phyloP scores from a whole-genome alignment of 2,888 invertebrate species.

The Octodonta nipae region DNA sequence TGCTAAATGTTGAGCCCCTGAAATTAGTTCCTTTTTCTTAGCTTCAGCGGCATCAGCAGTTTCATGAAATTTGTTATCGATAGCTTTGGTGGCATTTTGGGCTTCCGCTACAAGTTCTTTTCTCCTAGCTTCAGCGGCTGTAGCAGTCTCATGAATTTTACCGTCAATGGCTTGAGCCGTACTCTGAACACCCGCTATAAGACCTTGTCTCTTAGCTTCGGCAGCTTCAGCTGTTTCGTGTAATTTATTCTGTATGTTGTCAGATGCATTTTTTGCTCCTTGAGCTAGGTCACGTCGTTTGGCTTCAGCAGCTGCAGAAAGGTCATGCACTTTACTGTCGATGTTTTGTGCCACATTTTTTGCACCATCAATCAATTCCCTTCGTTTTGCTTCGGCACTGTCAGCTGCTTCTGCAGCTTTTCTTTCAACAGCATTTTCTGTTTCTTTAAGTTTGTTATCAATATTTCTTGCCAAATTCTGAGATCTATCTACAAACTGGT shows the following conservation, averaged over 20 bases:
- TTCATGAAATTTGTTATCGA: constrained; percentile 13
- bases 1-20: constrained; percentile 10
- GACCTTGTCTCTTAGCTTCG: constrained; percentile 8
- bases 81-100: constrained; percentile 7
- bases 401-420: constrained; percentile 13
- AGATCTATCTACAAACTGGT: constrained; percentile 10
- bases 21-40: constrained; percentile 6
- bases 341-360: constrained; percentile 14
- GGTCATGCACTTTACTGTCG: constrained; percentile 14
- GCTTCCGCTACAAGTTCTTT: constrained; percentile 9
- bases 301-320: constrained; percentile 10
- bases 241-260: constrained; percentile 14
- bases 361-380: constrained; percentile 8
- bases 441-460: constrained; percentile 48
- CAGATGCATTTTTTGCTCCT: constrained; percentile 10
- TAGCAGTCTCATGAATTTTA: constrained; percentile 10
- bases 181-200: constrained; percentile 10
- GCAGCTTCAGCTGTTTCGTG: constrained; percentile 15
- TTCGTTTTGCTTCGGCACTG: constrained; percentile 12
- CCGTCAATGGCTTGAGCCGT: constrained; percentile 9
- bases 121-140: constrained; percentile 13
- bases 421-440: constrained; percentile 28
- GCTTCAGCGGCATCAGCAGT: constrained; percentile 15
- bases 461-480: constrained; percentile 29
- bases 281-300: constrained; percentile 9